Evolutionary conservation across 1,140 invertebrate genomes (phyloP), one percentile per base, ranked within the genome.

Genomic region (Bombus vancouverensis): DNA sequence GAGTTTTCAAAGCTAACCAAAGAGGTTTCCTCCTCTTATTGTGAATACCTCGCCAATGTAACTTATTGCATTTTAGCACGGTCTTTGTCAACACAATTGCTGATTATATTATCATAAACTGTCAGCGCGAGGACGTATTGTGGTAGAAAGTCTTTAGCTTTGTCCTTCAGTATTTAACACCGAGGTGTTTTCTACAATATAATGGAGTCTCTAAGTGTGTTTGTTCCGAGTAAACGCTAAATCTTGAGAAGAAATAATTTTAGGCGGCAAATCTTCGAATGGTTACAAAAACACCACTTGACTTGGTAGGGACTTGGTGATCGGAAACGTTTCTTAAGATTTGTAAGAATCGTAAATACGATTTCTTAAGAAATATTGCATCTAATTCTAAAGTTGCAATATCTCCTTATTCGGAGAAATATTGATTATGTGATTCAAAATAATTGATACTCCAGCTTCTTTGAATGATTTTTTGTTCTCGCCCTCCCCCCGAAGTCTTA

Each of bases 1-100:
- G 66, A 70, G 37, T 81, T 81, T 84, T 88, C 73, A 34, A 44
- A 39, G 73, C 59, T 66, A 72, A 65, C 53, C 47, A 76, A 88
- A 87, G 57, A 62, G 76, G 39, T 77, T 22, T n/a, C 15, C 71
- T 10, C 13, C 71, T 39, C 34, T 28, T 77, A 77, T 75, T 32
- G 12, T 13, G 39, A 65, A 66, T 37, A 25, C n/a, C 13, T 47
- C 37, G 39, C 18, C 22, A 37, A 66, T 39, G 10, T 32, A 32
- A 39, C 28, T 81, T 81, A 70, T 70, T 81, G 57, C 57, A 3
- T 70, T 80, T 66, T 65, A 78, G 66, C n/a, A 42, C 9, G 32
- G 25, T 25, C 32, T 32, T 5, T 18, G n/a, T 15, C 13, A 2
- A 42, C 57, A 37, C 62, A 77, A 77, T 65, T 47, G 13, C 42